These are phyloP conservation scores for Pipistrellus pygmaeus DNA, from an alignment of 2,797 vertebrate species.

Conservation along the genomic window DNA sequence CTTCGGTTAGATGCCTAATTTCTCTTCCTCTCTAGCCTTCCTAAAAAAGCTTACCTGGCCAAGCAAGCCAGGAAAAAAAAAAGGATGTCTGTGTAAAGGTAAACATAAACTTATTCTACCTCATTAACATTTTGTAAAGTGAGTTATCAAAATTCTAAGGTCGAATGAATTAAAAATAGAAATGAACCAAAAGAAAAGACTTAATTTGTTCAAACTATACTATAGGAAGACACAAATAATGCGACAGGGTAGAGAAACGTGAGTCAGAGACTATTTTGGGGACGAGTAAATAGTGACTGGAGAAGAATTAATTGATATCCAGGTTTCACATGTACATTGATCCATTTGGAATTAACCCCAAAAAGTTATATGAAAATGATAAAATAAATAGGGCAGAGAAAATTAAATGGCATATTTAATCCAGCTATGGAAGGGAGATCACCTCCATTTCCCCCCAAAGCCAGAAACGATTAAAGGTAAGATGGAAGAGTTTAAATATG, in stretches of 20 bases:
- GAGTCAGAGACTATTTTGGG: not conserved
- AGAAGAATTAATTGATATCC: conserved; percentile 16
- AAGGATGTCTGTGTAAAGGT: conserved; percentile 12
- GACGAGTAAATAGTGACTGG: not conserved
- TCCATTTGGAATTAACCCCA: not conserved
- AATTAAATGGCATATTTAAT: conserved; percentile 25
- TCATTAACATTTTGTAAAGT: conserved; percentile 38
- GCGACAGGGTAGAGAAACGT: not conserved
- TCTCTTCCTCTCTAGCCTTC: not conserved
- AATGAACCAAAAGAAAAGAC: conserved; percentile 44
- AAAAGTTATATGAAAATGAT: conserved; percentile 41
- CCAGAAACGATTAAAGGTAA: conserved; percentile 44
- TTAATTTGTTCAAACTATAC: conserved; percentile 5
- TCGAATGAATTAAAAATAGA: conserved; percentile 44
- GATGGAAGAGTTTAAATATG: not conserved
- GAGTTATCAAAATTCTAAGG: conserved; percentile 41
- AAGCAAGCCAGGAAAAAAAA: not conserved
- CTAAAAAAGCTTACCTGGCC: not conserved
- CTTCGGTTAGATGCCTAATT: not conserved
- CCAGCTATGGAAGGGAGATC: not conserved
- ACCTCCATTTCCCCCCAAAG: not conserved
- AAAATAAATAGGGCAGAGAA: conserved; percentile 16
- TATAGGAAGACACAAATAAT: not conserved
- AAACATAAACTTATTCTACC: conserved; percentile 54
- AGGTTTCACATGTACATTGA: not conserved